These are phyloP conservation scores for Lepilemur septentrionalis DNA, from an alignment of 2,797 vertebrate species.

Conservation along the genomic window DNA sequence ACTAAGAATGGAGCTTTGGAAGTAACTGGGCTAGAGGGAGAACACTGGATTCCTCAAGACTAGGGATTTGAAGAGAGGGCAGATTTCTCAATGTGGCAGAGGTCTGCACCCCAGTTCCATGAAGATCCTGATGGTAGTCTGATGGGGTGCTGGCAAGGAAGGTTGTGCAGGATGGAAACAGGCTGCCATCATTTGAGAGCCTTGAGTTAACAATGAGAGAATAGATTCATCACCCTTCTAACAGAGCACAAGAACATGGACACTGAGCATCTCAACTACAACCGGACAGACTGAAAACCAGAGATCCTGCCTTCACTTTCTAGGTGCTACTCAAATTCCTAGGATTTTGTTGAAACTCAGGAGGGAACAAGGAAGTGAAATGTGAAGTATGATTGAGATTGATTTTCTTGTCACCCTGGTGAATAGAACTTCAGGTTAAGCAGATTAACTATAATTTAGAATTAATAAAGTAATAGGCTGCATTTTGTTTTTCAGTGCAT, in stretches of 20 bases:
- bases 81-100: background rate
- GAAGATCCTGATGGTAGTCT: background rate
- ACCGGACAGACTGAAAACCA: background rate
- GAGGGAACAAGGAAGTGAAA: background rate
- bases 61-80: background rate
- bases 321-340: background rate
- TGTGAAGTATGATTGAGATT: background rate
- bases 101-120: background rate
- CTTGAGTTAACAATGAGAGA: background rate
- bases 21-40: background rate
- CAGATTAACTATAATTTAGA: background rate
- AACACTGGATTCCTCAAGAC: background rate
- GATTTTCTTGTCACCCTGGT: background rate
- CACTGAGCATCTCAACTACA: background rate
- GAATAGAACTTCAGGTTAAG: background rate
- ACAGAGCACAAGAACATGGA: background rate
- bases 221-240: background rate
- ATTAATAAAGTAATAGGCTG: background rate
- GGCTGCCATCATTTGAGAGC: background rate
- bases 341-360: background rate
- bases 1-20: background rate
- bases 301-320: background rate
- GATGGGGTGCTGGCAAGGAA: background rate
- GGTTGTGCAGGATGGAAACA: background rate
- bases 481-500: background rate